Evolutionary conservation across 2,888 invertebrate species (phyloP).

Genomic region (Platynereis dumerilii): DNA sequence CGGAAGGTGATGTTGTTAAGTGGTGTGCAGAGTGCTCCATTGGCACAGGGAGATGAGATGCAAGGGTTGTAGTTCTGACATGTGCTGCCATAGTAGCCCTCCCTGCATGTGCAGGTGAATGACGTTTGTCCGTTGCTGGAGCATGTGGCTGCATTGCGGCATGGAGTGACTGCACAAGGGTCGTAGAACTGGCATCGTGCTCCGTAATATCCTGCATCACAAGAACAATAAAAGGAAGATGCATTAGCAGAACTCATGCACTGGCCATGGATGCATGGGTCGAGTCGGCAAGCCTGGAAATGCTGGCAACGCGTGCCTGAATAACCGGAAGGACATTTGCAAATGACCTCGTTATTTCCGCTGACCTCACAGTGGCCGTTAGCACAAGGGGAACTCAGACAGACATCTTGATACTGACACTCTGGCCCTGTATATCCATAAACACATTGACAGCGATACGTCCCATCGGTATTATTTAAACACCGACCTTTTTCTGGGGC

Average conservation of each 20-base stretch:
- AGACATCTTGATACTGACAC: conserved; percentile 39
- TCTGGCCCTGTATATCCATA: conserved; percentile 31
- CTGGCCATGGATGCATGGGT: conserved; percentile 39
- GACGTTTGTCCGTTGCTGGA: conserved; percentile 13
- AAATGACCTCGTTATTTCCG: conserved; percentile 34
- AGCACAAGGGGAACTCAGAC: conserved; percentile 48
- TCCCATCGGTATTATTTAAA: conserved; percentile 6
- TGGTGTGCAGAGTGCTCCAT: conserved; percentile 31
- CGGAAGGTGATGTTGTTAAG: conserved; percentile 10
- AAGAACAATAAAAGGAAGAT: conserved; percentile 40
- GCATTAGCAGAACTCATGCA: conserved; percentile 23
- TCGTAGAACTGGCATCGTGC: conserved; percentile 37
- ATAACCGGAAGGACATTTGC: conserved; percentile 35
- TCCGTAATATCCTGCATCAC: conserved; percentile 48
- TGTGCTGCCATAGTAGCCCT: conserved; percentile 57
- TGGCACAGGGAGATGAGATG: conserved; percentile 29
- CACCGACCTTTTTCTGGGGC: conserved; percentile 17
- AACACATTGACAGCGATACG: conserved; percentile 34
- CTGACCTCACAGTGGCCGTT: conserved; percentile 49
- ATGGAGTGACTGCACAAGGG: conserved; percentile 36
- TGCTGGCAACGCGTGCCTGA: conserved; percentile 33
- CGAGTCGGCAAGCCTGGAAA: conserved; percentile 34
- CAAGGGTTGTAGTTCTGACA: conserved; percentile 65
- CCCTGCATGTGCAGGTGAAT: conserved; percentile 17
- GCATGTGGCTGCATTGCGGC: conserved; percentile 38